phyloP scores from a whole-genome alignment of 2,888 invertebrate genomes.

The Zaprionus lineosus region DNA sequence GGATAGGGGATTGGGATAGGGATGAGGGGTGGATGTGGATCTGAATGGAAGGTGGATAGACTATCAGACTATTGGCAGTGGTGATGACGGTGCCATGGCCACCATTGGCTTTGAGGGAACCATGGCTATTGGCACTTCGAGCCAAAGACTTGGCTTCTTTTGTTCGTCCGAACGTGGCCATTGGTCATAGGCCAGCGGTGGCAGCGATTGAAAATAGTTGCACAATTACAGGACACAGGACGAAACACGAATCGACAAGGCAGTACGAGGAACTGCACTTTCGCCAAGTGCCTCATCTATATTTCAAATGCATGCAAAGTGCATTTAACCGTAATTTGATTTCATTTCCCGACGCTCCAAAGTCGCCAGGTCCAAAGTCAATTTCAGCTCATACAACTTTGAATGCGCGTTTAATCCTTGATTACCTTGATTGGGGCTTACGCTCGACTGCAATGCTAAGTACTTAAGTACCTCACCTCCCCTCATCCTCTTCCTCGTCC shows the following conservation, averaged over 20 bases:
- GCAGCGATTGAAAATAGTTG: slow-evolving; percentile 22
- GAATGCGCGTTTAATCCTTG: slow-evolving; percentile 40
- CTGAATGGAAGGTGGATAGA: no score
- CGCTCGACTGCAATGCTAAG: slow-evolving; percentile 30
- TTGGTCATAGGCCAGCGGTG: slow-evolving; percentile 30
- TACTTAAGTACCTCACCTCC: not conserved
- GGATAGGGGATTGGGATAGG: no score
- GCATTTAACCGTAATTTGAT: slow-evolving; percentile 63
- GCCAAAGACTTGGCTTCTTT: not conserved
- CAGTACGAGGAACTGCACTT: slow-evolving; percentile 46
- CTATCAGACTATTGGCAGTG: no score
- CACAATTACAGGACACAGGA: slow-evolving; percentile 26
- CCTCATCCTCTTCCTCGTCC: not conserved
- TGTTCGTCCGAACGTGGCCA: slow-evolving; percentile 14
- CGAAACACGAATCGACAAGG: slow-evolving; percentile 3
- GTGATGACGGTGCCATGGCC: no score
- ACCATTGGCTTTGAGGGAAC: no score
- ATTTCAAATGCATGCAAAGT: slow-evolving; percentile 55
- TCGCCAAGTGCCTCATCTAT: slow-evolving; percentile 49
- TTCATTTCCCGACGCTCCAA: slow-evolving; percentile 3
- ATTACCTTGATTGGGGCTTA: slow-evolving; percentile 63
- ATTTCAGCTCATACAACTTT: slow-evolving; percentile 44
- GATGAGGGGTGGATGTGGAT: not conserved
- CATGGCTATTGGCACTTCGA: no score
- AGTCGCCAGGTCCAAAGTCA: slow-evolving; percentile 19